Evolutionary conservation across 2,888 invertebrate genomes (phyloP), one percentile per base, ranked within the genome.

Genomic region (Lacanobia wlatinum): DNA sequence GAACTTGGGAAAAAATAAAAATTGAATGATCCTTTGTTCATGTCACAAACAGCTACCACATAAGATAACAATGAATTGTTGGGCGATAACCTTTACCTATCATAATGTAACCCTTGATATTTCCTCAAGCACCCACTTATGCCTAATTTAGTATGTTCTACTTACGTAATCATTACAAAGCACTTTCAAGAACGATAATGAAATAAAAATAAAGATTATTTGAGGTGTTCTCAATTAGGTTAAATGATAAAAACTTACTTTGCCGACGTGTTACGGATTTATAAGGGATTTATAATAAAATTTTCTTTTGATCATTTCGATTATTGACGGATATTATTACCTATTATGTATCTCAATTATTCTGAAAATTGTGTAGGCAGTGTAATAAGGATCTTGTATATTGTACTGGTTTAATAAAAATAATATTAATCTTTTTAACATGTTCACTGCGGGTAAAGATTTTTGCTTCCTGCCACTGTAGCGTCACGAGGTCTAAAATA

Each of bases 71-170:
- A 14, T n/a, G 14, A 18, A 14, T 16, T 10, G 2, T 48, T 43
- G 28, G 52, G 53, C 73, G 53, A 38, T 53, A 38, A 65, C 65
- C 43, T 65, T 56, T 56, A n/a, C 3, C 4, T 23, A 56, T 28
- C 21, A 56, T 50, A 34, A 10, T 46, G 16, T 21, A 43, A 60
- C 10, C 9, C 9, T 2, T 10, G 38, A 72, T 9, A 46, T 46
- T 58, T 66, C 43, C 12, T 65, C 1, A n/a, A 50, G 16, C 21
- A 63, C 55, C 63, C 63, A 63, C 64, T 23, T 10, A 5, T 40
- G 8, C n/a, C 50, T n/a, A 18, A 23, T 46, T 53, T 2, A 12
- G 9, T 23, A 18, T 67, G n/a, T 21, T 53, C 1, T n/a, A 56
- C 58, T 7, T 23, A 16, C 4, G 12, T 16, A 34, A 23, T 70